Evolutionary conservation across 2,797 vertebrate genomes (phyloP), one percentile per base, ranked within the genome.

Genomic region (Alosa sapidissima): DNA sequence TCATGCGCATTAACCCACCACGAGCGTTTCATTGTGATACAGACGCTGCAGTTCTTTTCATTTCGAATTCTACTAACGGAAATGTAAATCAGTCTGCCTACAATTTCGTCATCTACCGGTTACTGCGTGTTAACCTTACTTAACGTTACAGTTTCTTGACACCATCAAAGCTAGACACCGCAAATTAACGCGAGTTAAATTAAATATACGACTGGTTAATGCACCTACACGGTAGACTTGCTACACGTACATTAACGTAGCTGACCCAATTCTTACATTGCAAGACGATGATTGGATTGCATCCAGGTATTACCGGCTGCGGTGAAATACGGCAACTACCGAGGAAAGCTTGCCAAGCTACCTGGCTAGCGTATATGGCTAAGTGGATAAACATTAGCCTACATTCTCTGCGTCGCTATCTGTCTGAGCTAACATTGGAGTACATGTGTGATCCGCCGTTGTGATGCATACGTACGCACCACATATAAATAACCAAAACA

Each of bases 251-350:
- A 36, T 33, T 45, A 21, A 36, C 41, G 36, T 13, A 36, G 13
- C 14, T 75, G 68, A 75, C 68, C 68, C 68, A 75, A 75, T 75
- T 75, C 68, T 75, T 75, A 41, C 36, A 33, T 41, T 75, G 36
- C 33, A 19, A 75, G 68, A 45, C 33, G 68, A 8, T 75, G 68
- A 75, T 75, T 75, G 68, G 68, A 45, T 75, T 75, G 13, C 1
- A 1, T 36, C 68, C 68, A 75, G 68, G 68, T 45, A 75, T 75
- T 75, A 75, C 33, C 36, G 16, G 54, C 54, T 45, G 13, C 68
- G 36, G 36, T 36, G 36, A 75, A 75, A 21, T 45, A 45, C 36
- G 14, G 68, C 33, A 45, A 45, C 68, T 75, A 62, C 58, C n/a
- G 21, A 36, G 3, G 13, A 36, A 75, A 75, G 36, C 3, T 19